Evolutionary conservation across 2,797 vertebrate species (phyloP).

Genomic region (Enteromius argenteus): DNA sequence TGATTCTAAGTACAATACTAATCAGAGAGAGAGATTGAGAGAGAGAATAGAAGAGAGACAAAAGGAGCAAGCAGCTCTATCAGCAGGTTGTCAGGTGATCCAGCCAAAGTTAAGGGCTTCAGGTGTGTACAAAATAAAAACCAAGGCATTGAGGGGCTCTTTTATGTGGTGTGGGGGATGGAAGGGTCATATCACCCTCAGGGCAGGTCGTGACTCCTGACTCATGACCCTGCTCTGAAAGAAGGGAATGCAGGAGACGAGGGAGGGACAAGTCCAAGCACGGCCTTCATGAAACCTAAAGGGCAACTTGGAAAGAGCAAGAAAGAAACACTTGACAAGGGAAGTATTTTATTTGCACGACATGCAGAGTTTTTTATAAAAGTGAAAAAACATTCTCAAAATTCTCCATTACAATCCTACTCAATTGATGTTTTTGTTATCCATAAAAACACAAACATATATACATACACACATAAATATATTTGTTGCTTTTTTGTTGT

Average conservation of each 20-base stretch:
- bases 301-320: conserved; percentile 32
- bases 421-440: background rate
- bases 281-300: conserved; percentile 46
- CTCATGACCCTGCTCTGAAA: conserved; percentile 78
- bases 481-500: conserved; percentile 53
- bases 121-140: conserved; percentile 64
- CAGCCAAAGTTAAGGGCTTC: conserved; percentile 45
- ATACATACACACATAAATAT: background rate
- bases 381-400: background rate
- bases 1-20: conserved; percentile 13
- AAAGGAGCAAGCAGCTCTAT: conserved; percentile 66
- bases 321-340: background rate
- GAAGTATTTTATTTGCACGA: background rate
- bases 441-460: background rate
- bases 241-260: conserved; percentile 75
- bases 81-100: conserved; percentile 72
- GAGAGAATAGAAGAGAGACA: background rate
- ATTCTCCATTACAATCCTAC: background rate
- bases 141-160: conserved; percentile 53
- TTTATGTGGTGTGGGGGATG: conserved; percentile 55
- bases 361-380: background rate
- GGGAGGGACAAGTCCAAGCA: conserved; percentile 74
- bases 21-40: conserved; percentile 42
- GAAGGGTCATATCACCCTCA: conserved; percentile 67
- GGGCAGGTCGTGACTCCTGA: conserved; percentile 76